Conservation (phyloP, 1,140 invertebrate species). For the Zophobas morio region DNA sequence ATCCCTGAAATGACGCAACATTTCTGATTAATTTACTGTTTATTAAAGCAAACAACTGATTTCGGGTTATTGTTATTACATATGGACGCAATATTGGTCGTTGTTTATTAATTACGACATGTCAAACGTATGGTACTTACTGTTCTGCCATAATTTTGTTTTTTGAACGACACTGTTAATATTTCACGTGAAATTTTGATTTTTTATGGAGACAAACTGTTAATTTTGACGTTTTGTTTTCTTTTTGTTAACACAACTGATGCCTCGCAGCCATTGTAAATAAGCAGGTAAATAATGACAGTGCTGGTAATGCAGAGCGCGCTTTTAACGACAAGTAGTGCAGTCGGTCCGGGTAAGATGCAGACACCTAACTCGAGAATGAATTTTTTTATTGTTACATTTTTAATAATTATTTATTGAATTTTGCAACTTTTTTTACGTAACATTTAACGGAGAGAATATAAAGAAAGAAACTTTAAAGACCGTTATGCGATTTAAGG, state of each 20-base stretch:
- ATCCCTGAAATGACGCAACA: conserved; percentile 47
- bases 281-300: conserved; percentile 3
- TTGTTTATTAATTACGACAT: conserved; percentile 33
- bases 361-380: too few species aligned
- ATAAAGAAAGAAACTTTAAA: too few species aligned
- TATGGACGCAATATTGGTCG: conserved; percentile 23
- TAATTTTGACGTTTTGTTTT: conserved; percentile 44
- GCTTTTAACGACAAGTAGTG: background rate
- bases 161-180: conserved; percentile 10
- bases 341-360: too few species aligned
- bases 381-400: too few species aligned
- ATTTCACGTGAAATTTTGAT: conserved; percentile 47
- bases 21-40: conserved; percentile 13
- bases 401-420: too few species aligned
- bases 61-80: conserved; percentile 19
- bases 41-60: conserved; percentile 21
- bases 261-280: conserved; percentile 22
- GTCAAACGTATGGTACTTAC: conserved; percentile 43
- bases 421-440: too few species aligned
- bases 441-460: too few species aligned
- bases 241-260: conserved; percentile 23
- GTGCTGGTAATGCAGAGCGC: too few species aligned
- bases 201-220: conserved; percentile 31
- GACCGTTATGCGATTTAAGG: too few species aligned
- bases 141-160: conserved; percentile 42